A percentile compares a stretch with the other conserved stretches of the same genome.
These are phyloP conservation scores for Sebastes iracundus DNA, from an alignment of 2,797 vertebrate species.

Conservation along the genomic window DNA sequence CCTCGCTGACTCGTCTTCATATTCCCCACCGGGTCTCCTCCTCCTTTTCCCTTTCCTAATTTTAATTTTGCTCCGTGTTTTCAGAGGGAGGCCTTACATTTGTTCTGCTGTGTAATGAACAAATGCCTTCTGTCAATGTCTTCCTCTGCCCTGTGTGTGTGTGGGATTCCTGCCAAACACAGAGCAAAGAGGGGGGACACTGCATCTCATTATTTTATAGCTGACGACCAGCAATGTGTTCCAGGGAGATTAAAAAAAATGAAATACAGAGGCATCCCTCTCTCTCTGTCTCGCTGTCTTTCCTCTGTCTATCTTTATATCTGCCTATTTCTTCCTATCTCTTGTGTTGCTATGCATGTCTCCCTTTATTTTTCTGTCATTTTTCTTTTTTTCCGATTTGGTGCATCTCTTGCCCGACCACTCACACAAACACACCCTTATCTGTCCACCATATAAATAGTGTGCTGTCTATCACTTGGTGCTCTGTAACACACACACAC, in stretches of 20 bases:
- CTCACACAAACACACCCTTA: not conserved
- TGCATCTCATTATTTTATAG: slow-evolving; percentile 72
- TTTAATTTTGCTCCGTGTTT: slow-evolving; percentile 44
- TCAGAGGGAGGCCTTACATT: slow-evolving; percentile 58
- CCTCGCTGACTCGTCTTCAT: slow-evolving; percentile 13
- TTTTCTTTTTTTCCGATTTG: slow-evolving; percentile 9
- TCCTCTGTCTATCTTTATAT: slow-evolving; percentile 17
- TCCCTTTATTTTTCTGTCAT: slow-evolving; percentile 16
- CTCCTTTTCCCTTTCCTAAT: slow-evolving; percentile 16
- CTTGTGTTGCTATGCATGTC: slow-evolving; percentile 5
- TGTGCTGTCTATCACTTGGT: not conserved
- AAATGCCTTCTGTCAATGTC: slow-evolving; percentile 69
- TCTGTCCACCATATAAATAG: slow-evolving; percentile 4
- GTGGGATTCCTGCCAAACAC: slow-evolving; percentile 68
- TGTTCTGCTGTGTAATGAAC: slow-evolving; percentile 68
- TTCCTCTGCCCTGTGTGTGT: slow-evolving; percentile 40
- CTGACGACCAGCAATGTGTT: slow-evolving; percentile 72
- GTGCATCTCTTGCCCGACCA: not conserved
- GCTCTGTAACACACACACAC: not conserved
- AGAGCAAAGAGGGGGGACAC: slow-evolving; percentile 39
- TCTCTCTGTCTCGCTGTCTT: not conserved
- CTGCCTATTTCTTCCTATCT: slow-evolving; percentile 13
- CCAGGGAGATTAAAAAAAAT: slow-evolving; percentile 65
- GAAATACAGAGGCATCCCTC: slow-evolving; percentile 52
- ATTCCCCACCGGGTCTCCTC: not conserved